Percentiles rank a stretch among this genome's conserved stretches.
Conservation (phyloP, 2,113 vertebrate species). For the Oncorhynchus nerka region DNA sequence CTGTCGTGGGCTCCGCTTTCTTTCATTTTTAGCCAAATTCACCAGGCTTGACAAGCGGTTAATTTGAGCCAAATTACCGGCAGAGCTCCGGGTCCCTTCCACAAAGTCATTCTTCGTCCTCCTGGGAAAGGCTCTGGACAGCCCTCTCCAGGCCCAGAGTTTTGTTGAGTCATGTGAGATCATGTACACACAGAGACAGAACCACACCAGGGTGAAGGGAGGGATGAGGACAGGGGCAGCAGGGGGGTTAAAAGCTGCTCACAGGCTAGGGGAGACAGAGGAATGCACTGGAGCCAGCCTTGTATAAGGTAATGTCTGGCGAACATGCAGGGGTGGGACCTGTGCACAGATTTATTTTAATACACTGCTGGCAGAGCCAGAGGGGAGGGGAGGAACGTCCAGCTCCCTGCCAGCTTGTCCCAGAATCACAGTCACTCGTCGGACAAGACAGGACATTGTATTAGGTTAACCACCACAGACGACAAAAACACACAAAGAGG, state of each 20-base stretch:
- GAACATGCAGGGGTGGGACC: constrained; percentile 80
- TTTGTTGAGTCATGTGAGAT: constrained; percentile 96
- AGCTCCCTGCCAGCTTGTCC: constrained; percentile 40
- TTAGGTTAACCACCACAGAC: constrained; percentile 42
- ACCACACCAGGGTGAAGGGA: constrained; percentile 36
- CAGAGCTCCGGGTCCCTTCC: constrained; percentile 81
- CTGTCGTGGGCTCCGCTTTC: constrained; percentile 77
- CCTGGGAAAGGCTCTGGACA: constrained; percentile 83
- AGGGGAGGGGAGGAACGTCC: constrained; percentile 45
- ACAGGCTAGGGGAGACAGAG: constrained; percentile 76
- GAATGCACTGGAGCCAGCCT: constrained; percentile 81
- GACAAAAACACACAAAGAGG: constrained; percentile 52
- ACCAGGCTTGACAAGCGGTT: constrained; percentile 89
- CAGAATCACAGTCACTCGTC: constrained; percentile 54
- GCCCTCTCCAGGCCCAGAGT: constrained; percentile 81
- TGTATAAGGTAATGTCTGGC: constrained; percentile 97
- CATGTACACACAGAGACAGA: constrained; percentile 54
- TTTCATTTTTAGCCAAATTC: constrained; percentile 96
- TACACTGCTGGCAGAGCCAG: constrained; percentile 67
- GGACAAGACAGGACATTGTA: constrained; percentile 53
- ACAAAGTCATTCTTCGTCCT: constrained; percentile 82
- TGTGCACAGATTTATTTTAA: constrained; percentile 80
- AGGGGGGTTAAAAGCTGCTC: constrained; percentile 61
- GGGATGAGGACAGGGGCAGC: constrained; percentile 11
- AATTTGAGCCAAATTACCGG: constrained; percentile 87